Conservation (phyloP, 2,888 invertebrate species). For the Baccha elongata region DNA sequence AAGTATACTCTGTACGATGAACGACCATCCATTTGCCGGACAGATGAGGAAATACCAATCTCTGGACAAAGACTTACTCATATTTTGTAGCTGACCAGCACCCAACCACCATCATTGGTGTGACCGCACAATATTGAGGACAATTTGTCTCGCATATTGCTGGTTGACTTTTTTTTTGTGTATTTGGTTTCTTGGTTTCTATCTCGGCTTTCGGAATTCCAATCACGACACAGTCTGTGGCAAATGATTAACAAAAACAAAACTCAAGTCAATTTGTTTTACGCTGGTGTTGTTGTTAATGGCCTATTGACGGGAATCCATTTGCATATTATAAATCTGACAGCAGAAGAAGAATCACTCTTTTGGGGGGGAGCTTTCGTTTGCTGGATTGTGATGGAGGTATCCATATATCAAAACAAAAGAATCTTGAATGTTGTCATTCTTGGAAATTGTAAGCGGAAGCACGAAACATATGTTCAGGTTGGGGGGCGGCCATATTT, state of each 20-base stretch:
- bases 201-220: constrained; percentile 14
- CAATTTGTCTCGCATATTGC: constrained; percentile 33
- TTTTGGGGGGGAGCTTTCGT: not conserved
- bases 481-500: constrained; percentile 44
- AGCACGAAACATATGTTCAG: constrained; percentile 56
- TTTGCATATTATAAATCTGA: constrained; percentile 57
- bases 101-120: not conserved
- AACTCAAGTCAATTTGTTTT: constrained; percentile 34
- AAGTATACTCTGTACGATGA: constrained; percentile 13
- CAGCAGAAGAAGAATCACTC: not conserved
- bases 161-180: not conserved
- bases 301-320: constrained; percentile 57
- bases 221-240: constrained; percentile 40
- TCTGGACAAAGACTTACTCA: constrained; percentile 29
- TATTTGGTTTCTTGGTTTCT: not conserved
- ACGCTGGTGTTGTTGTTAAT: constrained; percentile 34
- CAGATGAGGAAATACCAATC: constrained; percentile 26
- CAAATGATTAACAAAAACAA: constrained; percentile 57
- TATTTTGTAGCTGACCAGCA: constrained; percentile 33
- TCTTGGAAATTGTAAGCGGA: constrained; percentile 54
- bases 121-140: constrained; percentile 37
- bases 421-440: constrained; percentile 32
- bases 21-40: constrained; percentile 31
- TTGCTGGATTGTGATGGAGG: constrained; percentile 10
- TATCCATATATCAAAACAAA: constrained; percentile 51